Evolutionary conservation across 2,888 invertebrate species (phyloP), one percentile per base, ranked within the genome.

Genomic region (Drosophila melanosoma): DNA sequence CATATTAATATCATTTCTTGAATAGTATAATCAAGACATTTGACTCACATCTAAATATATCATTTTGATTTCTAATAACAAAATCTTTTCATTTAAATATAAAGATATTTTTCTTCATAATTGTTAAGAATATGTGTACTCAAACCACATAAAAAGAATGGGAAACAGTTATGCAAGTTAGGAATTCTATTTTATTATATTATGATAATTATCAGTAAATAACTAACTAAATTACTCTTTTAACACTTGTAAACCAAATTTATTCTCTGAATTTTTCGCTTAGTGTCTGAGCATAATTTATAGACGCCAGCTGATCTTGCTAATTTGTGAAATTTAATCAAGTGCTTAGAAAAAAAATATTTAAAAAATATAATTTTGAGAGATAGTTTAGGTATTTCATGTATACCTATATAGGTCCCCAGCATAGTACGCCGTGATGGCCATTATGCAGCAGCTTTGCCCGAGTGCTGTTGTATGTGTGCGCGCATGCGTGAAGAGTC

Each of bases 401-500:
- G 6, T n/a, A 6, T 1, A 4, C 53, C 29, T 60, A 71, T 6
- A 3, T 36, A 56, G 26, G n/a, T 69, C 54, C 29, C 63, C 42
- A 20, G 70, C 71, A 79, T 65, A 33, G 74, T 78, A 10, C 0
- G 1, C 45, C 38, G 51, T 52, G 66, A 40, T 74, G 65, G 49
- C 76, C 65, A 79, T 75, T 76, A 72, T 79, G 74, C 69, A 65
- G 72, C 72, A 69, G 38, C 38, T 36, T 38, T 54, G 26, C 23
- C 23, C 23, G 45, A 45, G 23, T 38, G 56, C 56, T 57, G 54
- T 36, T 76, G 69, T 84, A 51, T 80, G 75, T 81, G 81, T 68
- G 78, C 81, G 82, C 78, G 87, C 89, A 91, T 91, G 91, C 92
- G 92, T 91, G 91, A 90, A 91, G 87, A 86, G 87, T 89, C 82